These are phyloP conservation scores for Donacobius atricapilla DNA, from an alignment of 2,113 vertebrate species.

Conservation along the genomic window DNA sequence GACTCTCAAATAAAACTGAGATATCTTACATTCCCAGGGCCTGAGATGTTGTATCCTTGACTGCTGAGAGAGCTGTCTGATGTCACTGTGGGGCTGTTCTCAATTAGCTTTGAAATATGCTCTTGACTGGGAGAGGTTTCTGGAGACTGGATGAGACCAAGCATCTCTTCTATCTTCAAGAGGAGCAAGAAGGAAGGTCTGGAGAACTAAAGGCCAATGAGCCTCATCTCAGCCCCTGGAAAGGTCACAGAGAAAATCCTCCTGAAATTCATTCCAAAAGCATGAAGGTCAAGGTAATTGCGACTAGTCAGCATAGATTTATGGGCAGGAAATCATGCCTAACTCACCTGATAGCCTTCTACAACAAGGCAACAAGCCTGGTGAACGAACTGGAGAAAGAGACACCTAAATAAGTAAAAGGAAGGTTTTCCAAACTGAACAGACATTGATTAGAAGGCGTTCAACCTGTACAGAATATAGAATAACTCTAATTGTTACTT, in stretches of 20 bases:
- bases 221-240: not conserved
- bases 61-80: not conserved
- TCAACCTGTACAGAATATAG: not conserved
- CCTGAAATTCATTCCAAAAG: not conserved
- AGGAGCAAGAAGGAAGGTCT: not conserved
- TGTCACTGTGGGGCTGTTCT: accelerated
- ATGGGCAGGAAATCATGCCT: not conserved
- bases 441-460: not conserved
- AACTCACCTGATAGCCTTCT: not conserved
- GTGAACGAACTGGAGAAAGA: not conserved
- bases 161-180: not conserved
- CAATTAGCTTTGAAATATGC: not conserved
- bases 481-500: not conserved
- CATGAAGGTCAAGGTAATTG: not conserved
- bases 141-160: not conserved
- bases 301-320: not conserved
- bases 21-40: accelerated
- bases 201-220: not conserved
- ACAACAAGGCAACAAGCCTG: not conserved
- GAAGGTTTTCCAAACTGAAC: not conserved
- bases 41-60: accelerated
- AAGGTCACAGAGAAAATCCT: not conserved
- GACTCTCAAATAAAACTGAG: not conserved
- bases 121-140: not conserved
- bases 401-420: not conserved